These are phyloP conservation scores for Ostrea denselamellosa DNA, from an alignment of 1,140 invertebrate species.

Conservation along the genomic window DNA sequence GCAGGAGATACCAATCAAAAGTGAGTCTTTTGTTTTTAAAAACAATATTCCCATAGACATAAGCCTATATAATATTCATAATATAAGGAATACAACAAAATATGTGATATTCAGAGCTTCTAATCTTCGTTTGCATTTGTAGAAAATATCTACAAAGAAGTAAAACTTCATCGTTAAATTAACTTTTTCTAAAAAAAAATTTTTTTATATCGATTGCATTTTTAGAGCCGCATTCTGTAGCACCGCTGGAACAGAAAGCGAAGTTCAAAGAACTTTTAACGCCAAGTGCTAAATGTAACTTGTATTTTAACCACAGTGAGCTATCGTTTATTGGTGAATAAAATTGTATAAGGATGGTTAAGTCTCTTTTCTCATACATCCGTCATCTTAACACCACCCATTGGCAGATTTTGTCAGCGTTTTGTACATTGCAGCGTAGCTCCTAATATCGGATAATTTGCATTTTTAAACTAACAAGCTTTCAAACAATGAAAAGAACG, in stretches of 20 bases:
- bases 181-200: neutral
- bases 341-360: neutral
- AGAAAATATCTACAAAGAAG: no score
- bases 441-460: no score
- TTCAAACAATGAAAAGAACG: no score
- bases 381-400: no score
- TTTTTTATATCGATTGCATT: neutral
- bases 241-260: neutral
- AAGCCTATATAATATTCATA: no score
- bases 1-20: constrained; percentile 41
- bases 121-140: no score
- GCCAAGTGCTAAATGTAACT: neutral
- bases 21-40: constrained; percentile 43
- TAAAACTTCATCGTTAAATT: neutral
- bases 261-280: neutral
- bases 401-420: no score
- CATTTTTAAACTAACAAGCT: no score
- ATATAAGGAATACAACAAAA: no score
- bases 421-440: no score
- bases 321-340: neutral
- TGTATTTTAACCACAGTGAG: neutral
- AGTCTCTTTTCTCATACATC: neutral
- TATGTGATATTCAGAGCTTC: no score
- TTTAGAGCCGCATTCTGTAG: constrained; percentile 25
- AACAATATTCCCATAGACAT: no score